Percentiles rank a stretch among this genome's conserved stretches.
Evolutionary conservation across 2,888 invertebrate genomes (phyloP).

Genomic region (Drosophila mayaguana): DNA sequence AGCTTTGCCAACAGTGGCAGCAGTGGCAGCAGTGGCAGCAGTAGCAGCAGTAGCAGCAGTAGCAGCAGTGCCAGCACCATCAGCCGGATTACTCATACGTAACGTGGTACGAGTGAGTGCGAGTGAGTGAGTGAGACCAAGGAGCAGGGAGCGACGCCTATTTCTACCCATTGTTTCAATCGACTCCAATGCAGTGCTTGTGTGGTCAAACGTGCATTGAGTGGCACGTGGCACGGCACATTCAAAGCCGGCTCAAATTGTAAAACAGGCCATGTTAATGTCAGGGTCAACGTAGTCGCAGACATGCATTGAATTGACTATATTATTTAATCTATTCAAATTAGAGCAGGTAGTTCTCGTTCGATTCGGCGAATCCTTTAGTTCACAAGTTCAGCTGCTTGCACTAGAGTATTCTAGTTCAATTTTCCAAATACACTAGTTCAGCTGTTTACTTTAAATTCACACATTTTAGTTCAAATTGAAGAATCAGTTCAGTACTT

Average conservation of each 20-base stretch:
- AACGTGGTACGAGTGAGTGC: slow-evolving; percentile 35
- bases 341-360: background rate
- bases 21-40: slow-evolving; percentile 20
- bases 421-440: background rate
- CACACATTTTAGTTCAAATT: background rate
- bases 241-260: slow-evolving; percentile 29
- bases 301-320: slow-evolving; percentile 42
- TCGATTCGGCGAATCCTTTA: background rate
- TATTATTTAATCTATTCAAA: slow-evolving; percentile 45
- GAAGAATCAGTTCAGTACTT: background rate
- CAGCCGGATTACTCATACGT: slow-evolving; percentile 71
- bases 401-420: background rate
- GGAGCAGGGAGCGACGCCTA: slow-evolving; percentile 21
- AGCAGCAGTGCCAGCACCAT: slow-evolving; percentile 18
- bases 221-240: slow-evolving; percentile 52
- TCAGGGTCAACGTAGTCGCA: slow-evolving; percentile 66
- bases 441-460: background rate
- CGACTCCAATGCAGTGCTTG: slow-evolving; percentile 12
- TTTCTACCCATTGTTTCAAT: slow-evolving; percentile 52
- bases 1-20: slow-evolving; percentile 52
- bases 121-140: slow-evolving; percentile 1
- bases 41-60: slow-evolving; percentile 28
- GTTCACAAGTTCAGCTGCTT: background rate
- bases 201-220: slow-evolving; percentile 71
- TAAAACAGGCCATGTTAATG: slow-evolving; percentile 53